phyloP scores from a whole-genome alignment of 2,113 vertebrate genomes.

The Silurus meridionalis region DNA sequence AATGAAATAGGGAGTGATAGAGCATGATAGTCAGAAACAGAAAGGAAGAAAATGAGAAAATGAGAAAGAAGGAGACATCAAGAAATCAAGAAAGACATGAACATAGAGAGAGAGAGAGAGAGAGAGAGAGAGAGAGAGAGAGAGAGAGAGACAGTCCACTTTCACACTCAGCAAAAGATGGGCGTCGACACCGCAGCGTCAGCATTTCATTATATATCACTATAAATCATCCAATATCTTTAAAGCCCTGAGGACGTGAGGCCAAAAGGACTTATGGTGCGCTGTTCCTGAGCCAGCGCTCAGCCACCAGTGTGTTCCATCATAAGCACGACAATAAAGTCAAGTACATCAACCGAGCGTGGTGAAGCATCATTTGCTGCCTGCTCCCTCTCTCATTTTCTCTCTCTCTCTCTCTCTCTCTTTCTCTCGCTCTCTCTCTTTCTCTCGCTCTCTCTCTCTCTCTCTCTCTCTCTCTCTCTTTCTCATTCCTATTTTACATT shows the following conservation, averaged over 20 bases:
- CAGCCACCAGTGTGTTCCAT: not conserved
- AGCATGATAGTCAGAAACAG: not conserved
- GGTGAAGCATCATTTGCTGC: not conserved
- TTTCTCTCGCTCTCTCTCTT: not conserved
- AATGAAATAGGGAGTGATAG: not conserved
- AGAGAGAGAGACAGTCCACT: not conserved
- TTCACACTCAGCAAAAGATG: conserved; percentile 7
- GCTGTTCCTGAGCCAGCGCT: not conserved
- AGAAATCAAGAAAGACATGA: not conserved
- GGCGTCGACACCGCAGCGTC: not conserved
- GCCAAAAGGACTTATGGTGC: not conserved
- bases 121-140: not conserved
- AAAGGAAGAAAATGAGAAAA: not conserved
- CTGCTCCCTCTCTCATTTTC: not conserved
- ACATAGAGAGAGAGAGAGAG: not conserved
- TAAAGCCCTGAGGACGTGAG: conserved; percentile 22
- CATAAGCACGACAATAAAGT: conserved; percentile 20
- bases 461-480: not conserved
- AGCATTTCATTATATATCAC: conserved; percentile 21
- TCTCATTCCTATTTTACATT: conserved; percentile 10
- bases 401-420: not conserved
- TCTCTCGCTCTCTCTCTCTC: not conserved
- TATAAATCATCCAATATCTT: conserved; percentile 40
- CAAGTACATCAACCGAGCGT: conserved; percentile 4
- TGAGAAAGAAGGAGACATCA: not conserved